Evolutionary conservation across 2,797 vertebrate genomes (phyloP), one percentile per base, ranked within the genome.

Genomic region (Moxostoma hubbsi): DNA sequence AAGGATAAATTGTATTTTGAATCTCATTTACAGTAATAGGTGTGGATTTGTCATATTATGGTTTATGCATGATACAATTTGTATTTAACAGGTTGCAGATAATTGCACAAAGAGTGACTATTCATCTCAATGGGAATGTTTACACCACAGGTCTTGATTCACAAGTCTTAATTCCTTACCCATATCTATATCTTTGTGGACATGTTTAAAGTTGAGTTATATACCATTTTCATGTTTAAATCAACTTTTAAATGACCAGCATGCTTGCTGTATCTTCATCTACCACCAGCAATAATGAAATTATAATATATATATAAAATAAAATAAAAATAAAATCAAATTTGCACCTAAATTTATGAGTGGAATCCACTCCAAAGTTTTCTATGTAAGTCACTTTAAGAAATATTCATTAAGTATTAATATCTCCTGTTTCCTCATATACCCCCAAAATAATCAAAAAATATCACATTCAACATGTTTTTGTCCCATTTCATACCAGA

Each of bases 51-150:
- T 47, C 51, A 49, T 36, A 47, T 57, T 16, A 54, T 79, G 16
- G 43, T 73, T 67, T 69, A 54, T 67, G 53, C 59, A 75, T 64
- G 24, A 66, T 77, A 74, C 50, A 83, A 51, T 57, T 83, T 78
- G 73, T 70, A 81, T 78, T 83, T 58, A 59, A 59, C 81, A 79
- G 4, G 51, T 80, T 72, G 72, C 73, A n/a, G 13, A 9, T 55
- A 63, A 67, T 67, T 83, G 84, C 76, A 82, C 81, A 85, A 79
- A 69, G 65, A 75, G 57, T 18, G 15, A 43, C 51, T 7, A 70
- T 18, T 73, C 68, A 11, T 15, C 68, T 7, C 63, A 16, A 50
- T 50, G 36, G 10, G 45, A 9, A 36, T 43, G 54, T 66, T 77
- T 59, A 12, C 10, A 43, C 13, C 7, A 59, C 46, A 15, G 18